Evolutionary conservation across 1,140 invertebrate genomes (phyloP), one percentile per base, ranked within the genome.

Genomic region (Wasmannia auropunctata): DNA sequence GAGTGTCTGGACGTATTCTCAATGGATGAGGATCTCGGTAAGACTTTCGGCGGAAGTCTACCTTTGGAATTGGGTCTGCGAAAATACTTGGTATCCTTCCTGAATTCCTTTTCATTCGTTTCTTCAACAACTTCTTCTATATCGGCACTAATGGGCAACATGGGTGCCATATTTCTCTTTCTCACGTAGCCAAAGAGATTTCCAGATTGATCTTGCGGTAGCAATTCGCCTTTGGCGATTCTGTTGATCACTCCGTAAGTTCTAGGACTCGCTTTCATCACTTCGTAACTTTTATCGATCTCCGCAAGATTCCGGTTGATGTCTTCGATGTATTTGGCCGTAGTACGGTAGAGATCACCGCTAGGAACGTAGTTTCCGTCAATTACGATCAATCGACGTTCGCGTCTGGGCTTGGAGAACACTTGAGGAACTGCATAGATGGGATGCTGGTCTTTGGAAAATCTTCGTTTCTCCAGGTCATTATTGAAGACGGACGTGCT

Each of bases 271-370:
- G 87, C 77, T 7, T 91, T 86, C 25, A 93, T 72, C 43, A 93
- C 92, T 54, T 93, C 94, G 86, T 93, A 93, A 40, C 91, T 95
- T 37, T 94, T 93, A 37, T 95, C 94, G 56, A 95, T 94, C 62
- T 94, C 94, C 0, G 94, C 94, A 6, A 95, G 91, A 79, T 95
- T 95, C 2, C 88, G 86, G 67, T 95, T 95, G n/a, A 94, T 94
- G 54, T 94, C 94, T 56, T 94, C 94, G 77, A 95, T 94, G 80
- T 94, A 94, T 60, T 89, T 91, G 0, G 91, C 91, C 3, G 93
- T 94, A 43, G 92, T 93, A 6, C 93, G 88, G 28, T 93, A 94
- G 2, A 94, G 88, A 90, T 94, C 93, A n/a, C 93, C 93, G 51
- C 93, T 94, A 0, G 93, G 92, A 0, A 94, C 92, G 67, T 94